Percentiles rank a stretch among this genome's conserved stretches.
Conservation (phyloP, 2,797 vertebrate species). For the Muraenolepis orangiensis region DNA sequence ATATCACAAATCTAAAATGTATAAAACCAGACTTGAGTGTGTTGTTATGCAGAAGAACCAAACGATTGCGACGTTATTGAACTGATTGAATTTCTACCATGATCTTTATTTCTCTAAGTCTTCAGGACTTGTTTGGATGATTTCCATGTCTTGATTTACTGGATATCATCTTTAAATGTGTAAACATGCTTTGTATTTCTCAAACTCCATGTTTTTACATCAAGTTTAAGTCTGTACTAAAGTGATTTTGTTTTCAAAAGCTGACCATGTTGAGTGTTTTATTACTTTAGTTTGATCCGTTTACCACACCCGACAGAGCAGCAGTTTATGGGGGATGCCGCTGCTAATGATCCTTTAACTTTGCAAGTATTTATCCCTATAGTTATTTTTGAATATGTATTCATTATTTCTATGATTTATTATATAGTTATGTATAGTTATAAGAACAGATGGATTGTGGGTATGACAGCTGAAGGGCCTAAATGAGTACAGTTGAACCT, state of each 20-base stretch:
- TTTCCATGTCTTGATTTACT: neutral
- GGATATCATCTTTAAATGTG: neutral
- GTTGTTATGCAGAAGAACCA: neutral
- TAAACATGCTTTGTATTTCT: neutral
- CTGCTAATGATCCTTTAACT: neutral
- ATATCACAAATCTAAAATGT: neutral
- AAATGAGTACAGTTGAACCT: too few species aligned
- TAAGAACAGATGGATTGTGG: too few species aligned
- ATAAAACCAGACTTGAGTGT: neutral
- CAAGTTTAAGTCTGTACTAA: neutral
- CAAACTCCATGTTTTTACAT: neutral
- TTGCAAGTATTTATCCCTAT: neutral
- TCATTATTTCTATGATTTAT: too few species aligned
- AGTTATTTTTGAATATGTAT: neutral
- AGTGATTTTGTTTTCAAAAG: neutral
- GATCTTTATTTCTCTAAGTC: neutral
- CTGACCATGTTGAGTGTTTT: too few species aligned
- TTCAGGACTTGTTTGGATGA: neutral
- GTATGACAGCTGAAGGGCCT: too few species aligned
- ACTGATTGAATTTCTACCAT: neutral
- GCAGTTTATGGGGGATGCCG: neutral
- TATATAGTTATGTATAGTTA: too few species aligned
- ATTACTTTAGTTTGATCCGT: too few species aligned
- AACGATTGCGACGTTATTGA: neutral
- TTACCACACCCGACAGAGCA: too few species aligned